Base-by-base conservation (phyloP, 92 coral and sea anemone genomes). In the Muricea muricata region DNA sequence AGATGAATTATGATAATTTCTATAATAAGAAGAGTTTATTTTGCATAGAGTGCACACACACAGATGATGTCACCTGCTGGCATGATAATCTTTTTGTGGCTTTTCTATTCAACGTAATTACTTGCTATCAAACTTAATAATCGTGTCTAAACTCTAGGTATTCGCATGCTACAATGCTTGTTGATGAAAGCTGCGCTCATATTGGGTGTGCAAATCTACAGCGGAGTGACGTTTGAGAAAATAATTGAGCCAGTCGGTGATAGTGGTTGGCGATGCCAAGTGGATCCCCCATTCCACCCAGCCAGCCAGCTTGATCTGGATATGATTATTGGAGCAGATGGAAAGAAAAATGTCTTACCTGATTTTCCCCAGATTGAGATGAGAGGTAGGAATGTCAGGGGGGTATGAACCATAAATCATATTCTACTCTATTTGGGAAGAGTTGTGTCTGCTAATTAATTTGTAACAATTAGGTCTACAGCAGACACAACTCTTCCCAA, bases 341-440 rank as follows among this genome's bases (percentile, higher is more conserved):
- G 98, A 34, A 95, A 95, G 87, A 95, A 92, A 82, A 95, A 95
- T 81, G 96, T 91, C 54, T 78, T 95, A 14, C 98, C 98, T 24
- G 93, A 94, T 23, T 95, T 95, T 81, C 89, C 89, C 20, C 98
- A 95, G 78, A 95, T 95, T 70, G 98, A 95, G 83, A 95, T 95
- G 98, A 90, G 98, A 91, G 98, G 98, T 95, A 78, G 73, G 75
- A 40, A 14, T 4, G 20, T n/a, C n/a, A n/a, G 42, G 42, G 42
- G 42, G 4, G 42, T 37, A 37, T 37, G 4, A 4, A 37, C 42
- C 9, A 4, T 4, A 4, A 9, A 37, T 9, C 42, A 37, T 9
- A 37, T 37, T 37, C 9, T 54, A 25, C 20, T 54, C n/a, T n/a
- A n/a, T n/a, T n/a, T n/a, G n/a, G n/a, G n/a, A n/a, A n/a, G n/a